These are phyloP conservation scores for Polypedilum vanderplanki DNA, from an alignment of 1,140 invertebrate species.

Conservation along the genomic window DNA sequence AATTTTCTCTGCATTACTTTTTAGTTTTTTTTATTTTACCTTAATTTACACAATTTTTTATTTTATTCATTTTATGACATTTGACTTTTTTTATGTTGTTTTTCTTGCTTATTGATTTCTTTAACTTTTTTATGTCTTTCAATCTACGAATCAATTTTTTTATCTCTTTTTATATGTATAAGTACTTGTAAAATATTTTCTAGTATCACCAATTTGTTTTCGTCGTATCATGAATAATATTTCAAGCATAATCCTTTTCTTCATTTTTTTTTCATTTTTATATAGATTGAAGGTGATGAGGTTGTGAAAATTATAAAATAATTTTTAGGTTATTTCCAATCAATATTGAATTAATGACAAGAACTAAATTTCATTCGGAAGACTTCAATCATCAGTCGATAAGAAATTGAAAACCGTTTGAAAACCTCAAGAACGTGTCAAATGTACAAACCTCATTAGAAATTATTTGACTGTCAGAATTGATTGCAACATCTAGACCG, in stretches of 20 bases:
- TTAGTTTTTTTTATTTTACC: neutral
- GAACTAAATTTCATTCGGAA: neutral
- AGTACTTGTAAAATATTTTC: conserved; percentile 23
- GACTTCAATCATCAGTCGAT: too few species aligned
- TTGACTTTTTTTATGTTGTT: neutral
- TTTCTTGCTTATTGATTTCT: neutral
- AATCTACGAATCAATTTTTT: neutral
- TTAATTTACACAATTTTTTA: conserved; percentile 2
- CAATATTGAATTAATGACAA: neutral
- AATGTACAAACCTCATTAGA: too few species aligned
- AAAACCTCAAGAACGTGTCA: too few species aligned
- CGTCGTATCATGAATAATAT: conserved; percentile 24
- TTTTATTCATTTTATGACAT: neutral
- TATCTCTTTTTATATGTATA: neutral
- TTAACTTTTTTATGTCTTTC: neutral
- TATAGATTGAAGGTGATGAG: neutral
- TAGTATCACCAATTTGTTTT: conserved; percentile 26
- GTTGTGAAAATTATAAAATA: neutral
- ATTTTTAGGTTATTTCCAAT: neutral
- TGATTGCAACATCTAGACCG: too few species aligned
- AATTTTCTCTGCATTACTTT: too few species aligned
- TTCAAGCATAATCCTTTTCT: conserved; percentile 8
- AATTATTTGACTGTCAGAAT: too few species aligned
- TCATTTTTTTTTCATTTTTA: neutral
- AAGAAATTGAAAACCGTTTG: too few species aligned